These are phyloP conservation scores for Gobiocypris rarus DNA, from an alignment of 2,113 vertebrate genomes.

Conservation along the genomic window DNA sequence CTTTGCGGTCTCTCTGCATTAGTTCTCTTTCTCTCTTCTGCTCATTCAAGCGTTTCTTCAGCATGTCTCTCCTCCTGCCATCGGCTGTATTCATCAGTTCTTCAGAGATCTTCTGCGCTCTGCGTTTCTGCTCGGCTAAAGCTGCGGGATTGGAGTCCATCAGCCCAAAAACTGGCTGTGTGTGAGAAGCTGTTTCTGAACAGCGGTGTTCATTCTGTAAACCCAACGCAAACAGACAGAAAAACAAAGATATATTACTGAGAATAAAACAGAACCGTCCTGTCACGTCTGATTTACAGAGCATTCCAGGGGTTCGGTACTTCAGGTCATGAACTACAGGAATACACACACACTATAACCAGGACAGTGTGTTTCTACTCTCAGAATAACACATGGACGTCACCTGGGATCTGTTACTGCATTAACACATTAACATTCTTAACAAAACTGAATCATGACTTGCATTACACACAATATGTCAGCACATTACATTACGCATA, in stretches of 20 bases:
- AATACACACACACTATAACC: no score
- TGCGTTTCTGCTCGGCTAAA: conserved; percentile 57
- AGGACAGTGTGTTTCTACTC: not conserved
- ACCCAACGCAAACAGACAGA: not conserved
- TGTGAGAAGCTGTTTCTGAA: not conserved
- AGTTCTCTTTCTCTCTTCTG: conserved; percentile 74
- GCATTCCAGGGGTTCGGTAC: not conserved
- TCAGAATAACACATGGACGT: no score
- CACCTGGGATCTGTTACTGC: no score
- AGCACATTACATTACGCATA: not conserved
- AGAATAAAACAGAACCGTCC: not conserved
- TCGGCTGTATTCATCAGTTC: conserved; percentile 71
- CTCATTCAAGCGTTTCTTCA: conserved; percentile 68
- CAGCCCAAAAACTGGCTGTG: conserved; percentile 64
- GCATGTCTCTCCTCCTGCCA: conserved; percentile 60
- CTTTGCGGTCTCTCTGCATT: conserved; percentile 68
- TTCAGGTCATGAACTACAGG: not conserved
- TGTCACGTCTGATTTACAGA: no score
- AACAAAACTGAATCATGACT: not conserved
- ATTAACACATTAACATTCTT: not conserved
- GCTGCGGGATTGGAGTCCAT: conserved; percentile 55
- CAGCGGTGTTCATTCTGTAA: not conserved
- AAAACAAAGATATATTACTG: not conserved
- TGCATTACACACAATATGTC: not conserved
- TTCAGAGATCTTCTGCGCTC: conserved; percentile 69